These are phyloP conservation scores for Mormyrops boulengeri DNA, from an alignment of 2,797 vertebrate species.

Conservation along the genomic window DNA sequence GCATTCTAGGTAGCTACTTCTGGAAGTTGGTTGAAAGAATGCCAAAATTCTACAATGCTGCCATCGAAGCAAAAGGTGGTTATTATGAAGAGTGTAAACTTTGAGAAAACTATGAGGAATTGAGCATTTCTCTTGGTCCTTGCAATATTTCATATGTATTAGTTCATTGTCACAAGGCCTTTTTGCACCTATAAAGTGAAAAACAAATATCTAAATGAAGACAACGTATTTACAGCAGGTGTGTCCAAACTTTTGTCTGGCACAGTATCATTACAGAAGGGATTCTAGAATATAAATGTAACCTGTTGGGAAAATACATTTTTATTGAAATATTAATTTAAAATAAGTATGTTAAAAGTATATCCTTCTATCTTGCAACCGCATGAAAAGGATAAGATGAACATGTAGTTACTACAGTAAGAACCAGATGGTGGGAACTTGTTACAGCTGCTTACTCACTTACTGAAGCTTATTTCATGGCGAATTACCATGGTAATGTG, in stretches of 20 bases:
- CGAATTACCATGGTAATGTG: background rate
- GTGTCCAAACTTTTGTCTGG: background rate
- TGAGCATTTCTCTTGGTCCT: background rate
- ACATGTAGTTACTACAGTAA: background rate
- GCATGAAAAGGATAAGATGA: background rate
- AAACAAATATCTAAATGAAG: background rate
- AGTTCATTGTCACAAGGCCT: background rate
- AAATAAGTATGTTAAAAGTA: background rate
- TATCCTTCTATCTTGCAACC: background rate
- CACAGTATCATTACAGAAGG: background rate
- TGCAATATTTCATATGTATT: background rate
- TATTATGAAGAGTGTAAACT: background rate
- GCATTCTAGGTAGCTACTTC: background rate
- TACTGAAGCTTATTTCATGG: background rate
- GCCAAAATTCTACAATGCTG: background rate
- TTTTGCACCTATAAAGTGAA: background rate
- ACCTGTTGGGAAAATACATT: background rate
- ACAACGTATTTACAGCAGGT: background rate
- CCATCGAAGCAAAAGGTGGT: background rate
- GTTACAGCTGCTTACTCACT: background rate
- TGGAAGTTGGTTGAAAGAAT: background rate
- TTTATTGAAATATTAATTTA: background rate
- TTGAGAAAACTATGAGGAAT: background rate
- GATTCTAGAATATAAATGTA: background rate
- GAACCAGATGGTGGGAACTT: background rate